Percentiles rank a stretch among this genome's conserved stretches.
These are phyloP conservation scores for Hemibagrus guttatus DNA, from an alignment of 2,797 vertebrate genomes.

Conservation along the genomic window DNA sequence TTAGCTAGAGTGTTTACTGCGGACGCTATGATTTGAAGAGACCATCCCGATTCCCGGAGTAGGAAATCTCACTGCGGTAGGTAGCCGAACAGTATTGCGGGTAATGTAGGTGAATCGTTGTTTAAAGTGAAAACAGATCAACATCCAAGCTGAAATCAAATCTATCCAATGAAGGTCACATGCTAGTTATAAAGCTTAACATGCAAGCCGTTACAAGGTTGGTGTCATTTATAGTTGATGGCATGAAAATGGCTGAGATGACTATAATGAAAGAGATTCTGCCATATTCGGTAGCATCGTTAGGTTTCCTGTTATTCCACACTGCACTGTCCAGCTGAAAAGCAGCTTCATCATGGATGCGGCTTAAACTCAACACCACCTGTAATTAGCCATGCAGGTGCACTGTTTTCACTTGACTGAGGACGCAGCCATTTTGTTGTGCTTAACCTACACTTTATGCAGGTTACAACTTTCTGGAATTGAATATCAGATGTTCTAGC, in stretches of 20 bases:
- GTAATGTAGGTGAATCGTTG: not conserved
- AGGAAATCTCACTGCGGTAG: not conserved
- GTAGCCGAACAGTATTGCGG: not conserved
- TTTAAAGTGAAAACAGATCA: not conserved
- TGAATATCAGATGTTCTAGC: too few relatives aligned
- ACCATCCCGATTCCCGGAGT: not conserved
- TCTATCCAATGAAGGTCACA: not conserved
- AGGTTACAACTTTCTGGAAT: not conserved
- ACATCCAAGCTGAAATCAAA: not conserved
- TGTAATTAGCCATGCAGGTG: not conserved
- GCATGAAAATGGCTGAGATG: not conserved
- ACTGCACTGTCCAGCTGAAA: not conserved
- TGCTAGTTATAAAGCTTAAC: not conserved
- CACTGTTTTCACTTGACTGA: not conserved
- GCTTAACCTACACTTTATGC: not conserved
- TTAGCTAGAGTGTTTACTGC: not conserved
- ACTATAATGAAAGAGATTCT: not conserved
- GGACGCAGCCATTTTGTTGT: not conserved
- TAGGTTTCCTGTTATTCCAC: too few relatives aligned
- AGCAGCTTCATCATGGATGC: not conserved
- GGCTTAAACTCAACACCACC: not conserved
- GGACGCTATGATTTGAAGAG: not conserved
- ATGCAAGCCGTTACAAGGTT: not conserved
- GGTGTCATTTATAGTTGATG: not conserved
- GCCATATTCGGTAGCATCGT: too few relatives aligned